These are phyloP conservation scores for Vanessa tameamea DNA, from an alignment of 1,140 invertebrate genomes.

Conservation along the genomic window DNA sequence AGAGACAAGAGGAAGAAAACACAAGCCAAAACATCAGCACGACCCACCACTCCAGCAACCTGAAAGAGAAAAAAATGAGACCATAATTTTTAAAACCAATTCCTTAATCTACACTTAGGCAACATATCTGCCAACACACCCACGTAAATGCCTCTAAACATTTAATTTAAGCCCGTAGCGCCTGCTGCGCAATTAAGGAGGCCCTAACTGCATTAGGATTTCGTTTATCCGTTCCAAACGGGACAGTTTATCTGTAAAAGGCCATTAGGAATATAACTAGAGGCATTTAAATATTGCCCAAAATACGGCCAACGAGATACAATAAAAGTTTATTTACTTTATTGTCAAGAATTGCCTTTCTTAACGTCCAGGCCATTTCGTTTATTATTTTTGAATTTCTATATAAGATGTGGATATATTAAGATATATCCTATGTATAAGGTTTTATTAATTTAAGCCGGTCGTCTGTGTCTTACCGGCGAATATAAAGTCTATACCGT, in stretches of 20 bases:
- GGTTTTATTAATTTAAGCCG: too few relatives aligned
- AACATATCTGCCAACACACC: neutral
- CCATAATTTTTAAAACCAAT: conserved; percentile 1
- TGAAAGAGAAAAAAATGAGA: conserved; percentile 37
- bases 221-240: conserved; percentile 43
- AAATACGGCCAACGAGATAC: conserved; percentile 8
- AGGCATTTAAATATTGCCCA: neutral
- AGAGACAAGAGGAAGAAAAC: conserved; percentile 91
- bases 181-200: conserved; percentile 43
- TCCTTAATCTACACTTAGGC: neutral
- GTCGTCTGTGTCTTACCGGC: too few relatives aligned
- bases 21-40: conserved; percentile 91
- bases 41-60: conserved; percentile 89
- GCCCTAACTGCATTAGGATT: conserved; percentile 50
- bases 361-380: neutral
- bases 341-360: conserved; percentile 13
- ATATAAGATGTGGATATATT: neutral
- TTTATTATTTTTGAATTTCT: conserved; percentile 4
- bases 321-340: conserved; percentile 15
- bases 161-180: conserved; percentile 35
- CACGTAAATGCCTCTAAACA: conserved; percentile 1
- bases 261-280: conserved; percentile 28
- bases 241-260: conserved; percentile 26
- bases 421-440: neutral
- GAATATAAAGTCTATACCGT: too few relatives aligned